These are phyloP conservation scores for Nymphalis c-album DNA, from an alignment of 2,888 invertebrate species.

Conservation along the genomic window DNA sequence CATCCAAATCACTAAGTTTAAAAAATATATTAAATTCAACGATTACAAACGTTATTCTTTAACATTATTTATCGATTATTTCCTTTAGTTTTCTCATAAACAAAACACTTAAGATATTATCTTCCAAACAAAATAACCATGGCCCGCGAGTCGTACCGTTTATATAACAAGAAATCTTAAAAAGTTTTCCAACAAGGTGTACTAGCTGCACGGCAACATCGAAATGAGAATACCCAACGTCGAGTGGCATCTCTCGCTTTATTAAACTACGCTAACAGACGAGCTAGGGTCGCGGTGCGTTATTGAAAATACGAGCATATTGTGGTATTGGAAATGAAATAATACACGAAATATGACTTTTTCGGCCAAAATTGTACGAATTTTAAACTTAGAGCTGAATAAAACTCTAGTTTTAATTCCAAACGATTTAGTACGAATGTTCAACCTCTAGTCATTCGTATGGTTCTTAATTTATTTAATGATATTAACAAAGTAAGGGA, in stretches of 20 bases:
- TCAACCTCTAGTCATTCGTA: too few relatives aligned
- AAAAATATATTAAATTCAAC: too few relatives aligned
- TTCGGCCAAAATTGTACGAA: neutral
- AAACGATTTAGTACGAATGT: too few relatives aligned
- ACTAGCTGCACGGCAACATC: constrained; percentile 3
- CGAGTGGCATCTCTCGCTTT: constrained; percentile 4
- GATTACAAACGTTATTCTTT: too few relatives aligned
- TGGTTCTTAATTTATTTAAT: too few relatives aligned
- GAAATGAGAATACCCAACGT: constrained; percentile 4
- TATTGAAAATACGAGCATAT: constrained; percentile 8
- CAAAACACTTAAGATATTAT: neutral
- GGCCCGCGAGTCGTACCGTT: neutral
- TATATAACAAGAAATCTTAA: constrained; percentile 6
- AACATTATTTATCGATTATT: too few relatives aligned
- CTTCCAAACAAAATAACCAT: neutral
- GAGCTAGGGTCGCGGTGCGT: neutral
- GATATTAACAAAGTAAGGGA: too few relatives aligned
- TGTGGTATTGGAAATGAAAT: constrained; percentile 11
- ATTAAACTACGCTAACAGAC: constrained; percentile 11
- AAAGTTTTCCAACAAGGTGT: constrained; percentile 5
- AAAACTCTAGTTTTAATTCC: too few relatives aligned
- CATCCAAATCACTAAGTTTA: too few relatives aligned
- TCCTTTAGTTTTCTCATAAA: too few relatives aligned
- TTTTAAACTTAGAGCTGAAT: too few relatives aligned
- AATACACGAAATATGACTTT: neutral